Evolutionary conservation across 2,797 vertebrate species (phyloP).

Genomic region (Strix occidentalis): DNA sequence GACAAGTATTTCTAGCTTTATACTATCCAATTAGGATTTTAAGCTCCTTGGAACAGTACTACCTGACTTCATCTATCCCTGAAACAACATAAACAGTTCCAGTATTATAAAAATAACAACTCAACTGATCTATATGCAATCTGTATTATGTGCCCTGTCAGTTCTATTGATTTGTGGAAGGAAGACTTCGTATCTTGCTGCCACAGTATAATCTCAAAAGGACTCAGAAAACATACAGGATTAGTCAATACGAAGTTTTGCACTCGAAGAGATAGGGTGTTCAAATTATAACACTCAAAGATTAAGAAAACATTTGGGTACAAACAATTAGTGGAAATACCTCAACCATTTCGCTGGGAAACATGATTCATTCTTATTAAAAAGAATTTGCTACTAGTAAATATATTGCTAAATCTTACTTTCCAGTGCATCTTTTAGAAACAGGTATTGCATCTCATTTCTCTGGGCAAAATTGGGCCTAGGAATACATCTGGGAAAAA

Average conservation of each 20-base stretch:
- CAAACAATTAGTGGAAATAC: constrained; percentile 33
- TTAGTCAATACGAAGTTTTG: background rate
- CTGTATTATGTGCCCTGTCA: background rate
- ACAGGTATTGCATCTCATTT: background rate
- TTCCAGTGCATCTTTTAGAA: background rate
- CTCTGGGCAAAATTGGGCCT: background rate
- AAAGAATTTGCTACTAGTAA: background rate
- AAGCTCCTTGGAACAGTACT: background rate
- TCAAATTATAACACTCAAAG: background rate
- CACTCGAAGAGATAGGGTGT: background rate
- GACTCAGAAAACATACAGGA: background rate
- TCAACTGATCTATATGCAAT: background rate
- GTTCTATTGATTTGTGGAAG: background rate
- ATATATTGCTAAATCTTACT: background rate
- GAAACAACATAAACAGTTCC: background rate
- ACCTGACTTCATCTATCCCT: background rate
- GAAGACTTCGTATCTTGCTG: accelerated
- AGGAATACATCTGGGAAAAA: background rate
- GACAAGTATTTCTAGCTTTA: background rate
- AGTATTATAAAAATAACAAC: background rate
- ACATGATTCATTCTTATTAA: background rate
- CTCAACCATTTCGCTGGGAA: background rate
- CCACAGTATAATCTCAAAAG: background rate
- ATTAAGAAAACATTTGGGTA: background rate
- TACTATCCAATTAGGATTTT: background rate